These are phyloP conservation scores for Mythimna impura DNA, from an alignment of 2,888 invertebrate genomes.

Conservation along the genomic window DNA sequence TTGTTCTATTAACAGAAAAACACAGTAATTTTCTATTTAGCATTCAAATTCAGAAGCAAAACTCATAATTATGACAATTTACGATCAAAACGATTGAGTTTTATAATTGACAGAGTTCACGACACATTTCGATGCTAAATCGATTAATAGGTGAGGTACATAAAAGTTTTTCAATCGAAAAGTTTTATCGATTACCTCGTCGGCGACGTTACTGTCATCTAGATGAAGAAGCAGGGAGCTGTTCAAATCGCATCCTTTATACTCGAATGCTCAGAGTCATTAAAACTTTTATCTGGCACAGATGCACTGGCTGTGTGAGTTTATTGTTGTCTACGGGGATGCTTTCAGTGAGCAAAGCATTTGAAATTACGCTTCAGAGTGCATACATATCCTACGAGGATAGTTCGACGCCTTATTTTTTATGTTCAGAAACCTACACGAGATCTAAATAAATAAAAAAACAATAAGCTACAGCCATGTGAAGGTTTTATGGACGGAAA, in stretches of 20 bases:
- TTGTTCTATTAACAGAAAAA: constrained; percentile 20
- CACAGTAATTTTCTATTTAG: constrained; percentile 27
- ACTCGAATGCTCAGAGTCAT: constrained; percentile 77
- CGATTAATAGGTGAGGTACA: constrained; percentile 69
- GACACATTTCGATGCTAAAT: constrained; percentile 61
- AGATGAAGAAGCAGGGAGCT: constrained; percentile 70
- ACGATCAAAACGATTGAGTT: constrained; percentile 44
- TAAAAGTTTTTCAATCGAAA: constrained; percentile 79
- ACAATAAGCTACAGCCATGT: not conserved
- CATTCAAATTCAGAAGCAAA: constrained; percentile 18
- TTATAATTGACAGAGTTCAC: constrained; percentile 51
- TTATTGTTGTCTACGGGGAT: constrained; percentile 77
- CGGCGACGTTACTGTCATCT: constrained; percentile 71
- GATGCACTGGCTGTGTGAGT: constrained; percentile 76
- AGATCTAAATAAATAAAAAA: constrained; percentile 11
- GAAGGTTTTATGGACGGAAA: not conserved
- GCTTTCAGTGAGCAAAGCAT: constrained; percentile 75
- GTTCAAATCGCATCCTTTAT: constrained; percentile 75
- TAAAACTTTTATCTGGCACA: constrained; percentile 83
- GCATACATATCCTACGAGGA: constrained; percentile 68
- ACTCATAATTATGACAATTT: constrained; percentile 25
- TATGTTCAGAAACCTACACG: constrained; percentile 26
- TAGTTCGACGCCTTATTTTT: constrained; percentile 53
- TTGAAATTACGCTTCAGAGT: constrained; percentile 74
- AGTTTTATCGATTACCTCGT: constrained; percentile 78